phyloP scores from a whole-genome alignment of 1,140 invertebrate genomes.

The Drosophila sulfurigaster region DNA sequence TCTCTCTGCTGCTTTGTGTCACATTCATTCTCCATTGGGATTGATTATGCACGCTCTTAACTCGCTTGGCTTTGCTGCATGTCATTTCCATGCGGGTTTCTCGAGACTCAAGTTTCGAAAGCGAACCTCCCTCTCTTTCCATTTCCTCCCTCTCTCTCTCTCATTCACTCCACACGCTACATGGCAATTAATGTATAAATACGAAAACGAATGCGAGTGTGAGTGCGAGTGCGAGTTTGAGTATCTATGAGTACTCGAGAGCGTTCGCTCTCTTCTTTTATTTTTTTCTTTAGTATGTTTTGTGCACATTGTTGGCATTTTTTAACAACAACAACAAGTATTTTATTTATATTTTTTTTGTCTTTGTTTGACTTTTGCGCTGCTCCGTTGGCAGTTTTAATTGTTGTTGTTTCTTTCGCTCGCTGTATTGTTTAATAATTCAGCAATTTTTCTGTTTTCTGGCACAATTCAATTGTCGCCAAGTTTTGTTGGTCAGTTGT shows the following conservation, averaged over 20 bases:
- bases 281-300: conserved; percentile 28
- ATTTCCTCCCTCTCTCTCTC: background rate
- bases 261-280: conserved; percentile 36
- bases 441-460: conserved; percentile 41
- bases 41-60: conserved; percentile 75
- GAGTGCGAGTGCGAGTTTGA: conserved; percentile 22
- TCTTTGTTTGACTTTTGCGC: conserved; percentile 74
- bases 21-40: conserved; percentile 42
- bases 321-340: conserved; percentile 19
- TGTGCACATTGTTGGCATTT: conserved; percentile 42
- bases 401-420: conserved; percentile 51
- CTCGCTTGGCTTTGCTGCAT: conserved; percentile 33
- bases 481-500: conserved; percentile 17
- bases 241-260: conserved; percentile 45
- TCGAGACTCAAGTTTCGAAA: conserved; percentile 59
- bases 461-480: conserved; percentile 54
- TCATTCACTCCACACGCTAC: conserved; percentile 14
- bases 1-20: conserved; percentile 42
- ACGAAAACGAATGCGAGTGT: conserved; percentile 13
- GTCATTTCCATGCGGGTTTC: conserved; percentile 69
- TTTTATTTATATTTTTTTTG: conserved; percentile 28
- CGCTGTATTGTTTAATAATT: conserved; percentile 53
- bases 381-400: conserved; percentile 79
- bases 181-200: conserved; percentile 55
- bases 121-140: conserved; percentile 13